Evolutionary conservation across 2,113 vertebrate species (phyloP).

Genomic region (Prionailurus bengalensis): DNA sequence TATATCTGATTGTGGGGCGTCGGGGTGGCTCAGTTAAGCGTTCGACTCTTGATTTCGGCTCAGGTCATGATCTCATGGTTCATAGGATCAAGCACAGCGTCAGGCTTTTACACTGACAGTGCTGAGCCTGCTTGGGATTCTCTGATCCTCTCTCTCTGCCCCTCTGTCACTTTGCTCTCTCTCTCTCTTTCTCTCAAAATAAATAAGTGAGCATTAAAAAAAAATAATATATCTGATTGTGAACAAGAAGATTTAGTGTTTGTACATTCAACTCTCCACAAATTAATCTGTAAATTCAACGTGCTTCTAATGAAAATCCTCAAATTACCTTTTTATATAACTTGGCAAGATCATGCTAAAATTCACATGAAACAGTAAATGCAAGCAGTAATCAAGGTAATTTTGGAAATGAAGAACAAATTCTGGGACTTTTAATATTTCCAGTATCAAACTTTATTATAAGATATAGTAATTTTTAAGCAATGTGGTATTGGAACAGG

Average conservation of each 20-base stretch:
- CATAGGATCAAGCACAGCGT: no score
- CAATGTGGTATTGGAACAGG: neutral
- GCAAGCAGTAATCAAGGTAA: neutral
- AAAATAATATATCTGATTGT: neutral
- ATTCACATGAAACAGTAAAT: neutral
- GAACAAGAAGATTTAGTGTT: neutral
- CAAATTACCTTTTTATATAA: slow-evolving; percentile 29
- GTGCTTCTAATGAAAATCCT: neutral
- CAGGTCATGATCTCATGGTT: no score
- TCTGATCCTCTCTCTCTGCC: no score
- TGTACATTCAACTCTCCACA: neutral
- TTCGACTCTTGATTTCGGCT: no score
- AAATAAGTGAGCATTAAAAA: no score
- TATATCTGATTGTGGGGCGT: neutral
- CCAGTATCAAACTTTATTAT: neutral
- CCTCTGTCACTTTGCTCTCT: no score
- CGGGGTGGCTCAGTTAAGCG: no score
- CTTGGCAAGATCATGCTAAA: neutral
- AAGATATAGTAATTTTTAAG: neutral
- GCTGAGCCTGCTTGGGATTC: no score
- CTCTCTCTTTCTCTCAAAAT: no score
- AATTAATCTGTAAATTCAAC: slow-evolving; percentile 5
- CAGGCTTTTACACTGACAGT: no score
- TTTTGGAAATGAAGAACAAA: slow-evolving; percentile 36
- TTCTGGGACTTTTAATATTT: neutral